Base-by-base conservation (phyloP, 2,113 vertebrate species). In the Hiodon alosoides region DNA sequence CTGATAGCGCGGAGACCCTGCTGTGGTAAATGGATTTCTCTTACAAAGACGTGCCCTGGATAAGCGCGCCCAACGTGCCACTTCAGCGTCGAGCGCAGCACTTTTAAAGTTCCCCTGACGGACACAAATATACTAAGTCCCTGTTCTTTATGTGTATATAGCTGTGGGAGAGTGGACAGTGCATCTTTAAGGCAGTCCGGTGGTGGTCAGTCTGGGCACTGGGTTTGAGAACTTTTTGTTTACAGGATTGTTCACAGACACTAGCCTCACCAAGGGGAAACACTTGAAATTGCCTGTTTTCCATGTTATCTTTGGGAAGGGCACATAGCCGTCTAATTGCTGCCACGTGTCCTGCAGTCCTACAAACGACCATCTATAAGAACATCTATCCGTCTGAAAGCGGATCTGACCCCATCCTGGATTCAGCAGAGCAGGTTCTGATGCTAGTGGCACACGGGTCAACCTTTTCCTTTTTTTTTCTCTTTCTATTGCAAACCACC, bases 291-390 rank as follows among this genome's bases (percentile, higher is more conserved):
- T 11, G 62, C 67, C 61, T 52, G 7, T 13, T 7, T 62, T 13
- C 50, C 16, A 47, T 71, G 75, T 71, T 60, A 65, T 76, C 59
- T 55, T 70, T 31, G 68, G 50, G 64, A 82, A 79, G 65, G 79
- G 76, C 77, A 85, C 79, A 85, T 85, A 78, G 76, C 79, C 70
- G 75, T 65, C 50, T 86, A 86, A 89, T 87, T 88, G 82, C 82
- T 84, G 82, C 86, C 85, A 87, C 82, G 85, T 87, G 83, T 71
- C 79, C 85, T 61, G 79, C 78, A 81, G 80, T 82, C 81, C 85
- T 86, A 80, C 69, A 81, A 88, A 85, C 82, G 77, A 64, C 76
- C 83, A 83, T 80, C 69, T 79, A 72, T 67, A 79, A 78, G 81
- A 84, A 82, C 17, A 31, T 31, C 31, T 81, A 80, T 83, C 79